Conservation (phyloP, 2,797 vertebrate species). For the Enteromius radiatus region DNA sequence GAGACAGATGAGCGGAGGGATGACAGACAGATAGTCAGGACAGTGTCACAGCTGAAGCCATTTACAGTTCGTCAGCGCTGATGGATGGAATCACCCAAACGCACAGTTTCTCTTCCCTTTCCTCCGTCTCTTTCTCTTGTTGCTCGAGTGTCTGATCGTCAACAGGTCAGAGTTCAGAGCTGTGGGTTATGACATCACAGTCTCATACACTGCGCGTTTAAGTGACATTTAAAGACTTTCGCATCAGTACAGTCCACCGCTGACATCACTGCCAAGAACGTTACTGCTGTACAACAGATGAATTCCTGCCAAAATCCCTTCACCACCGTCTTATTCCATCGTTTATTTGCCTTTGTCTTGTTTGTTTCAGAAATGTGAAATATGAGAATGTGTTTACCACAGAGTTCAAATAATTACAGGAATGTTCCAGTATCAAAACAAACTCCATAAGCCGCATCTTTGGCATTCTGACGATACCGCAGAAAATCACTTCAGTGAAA, state of each 20-base stretch:
- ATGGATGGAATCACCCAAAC: conserved; percentile 6
- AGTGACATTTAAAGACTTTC: neutral
- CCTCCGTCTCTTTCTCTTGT: neutral
- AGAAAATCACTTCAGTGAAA: neutral
- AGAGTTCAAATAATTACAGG: neutral
- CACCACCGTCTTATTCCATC: neutral
- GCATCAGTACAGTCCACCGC: neutral
- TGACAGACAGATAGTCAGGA: neutral
- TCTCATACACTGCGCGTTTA: neutral
- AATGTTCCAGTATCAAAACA: neutral
- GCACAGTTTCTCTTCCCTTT: neutral
- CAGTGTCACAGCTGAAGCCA: conserved; percentile 10
- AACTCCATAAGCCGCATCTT: neutral
- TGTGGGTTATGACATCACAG: conserved; percentile 1
- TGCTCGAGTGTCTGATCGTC: neutral
- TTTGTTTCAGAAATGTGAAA: neutral
- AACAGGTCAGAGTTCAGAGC: neutral
- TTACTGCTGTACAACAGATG: neutral
- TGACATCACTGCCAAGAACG: conserved; percentile 17
- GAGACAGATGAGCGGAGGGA: conserved; percentile 8
- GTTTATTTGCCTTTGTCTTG: neutral
- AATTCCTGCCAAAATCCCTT: conserved; percentile 7
- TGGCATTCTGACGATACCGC: conserved; percentile 3
- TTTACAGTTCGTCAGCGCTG: neutral
- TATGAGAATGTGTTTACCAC: neutral